Evolutionary conservation across 2,888 invertebrate species (phyloP).

Genomic region (Nymphalis c-album): DNA sequence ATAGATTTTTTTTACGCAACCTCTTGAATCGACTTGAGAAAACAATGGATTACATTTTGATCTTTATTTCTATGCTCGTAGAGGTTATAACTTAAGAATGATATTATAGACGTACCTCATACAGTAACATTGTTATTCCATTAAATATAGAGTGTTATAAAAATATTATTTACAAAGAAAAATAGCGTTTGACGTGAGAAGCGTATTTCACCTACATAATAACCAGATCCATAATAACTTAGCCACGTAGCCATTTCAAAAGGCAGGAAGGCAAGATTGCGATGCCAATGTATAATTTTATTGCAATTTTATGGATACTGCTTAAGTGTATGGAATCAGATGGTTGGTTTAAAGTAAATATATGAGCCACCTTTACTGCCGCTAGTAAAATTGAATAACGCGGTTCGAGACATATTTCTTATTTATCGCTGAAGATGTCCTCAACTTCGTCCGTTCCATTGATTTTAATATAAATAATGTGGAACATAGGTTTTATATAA

Average conservation of each 20-base stretch:
- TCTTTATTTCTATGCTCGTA: not conserved
- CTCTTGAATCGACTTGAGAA: not conserved
- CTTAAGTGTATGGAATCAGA: slow-evolving; percentile 24
- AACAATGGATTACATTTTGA: not conserved
- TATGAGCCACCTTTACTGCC: slow-evolving; percentile 7
- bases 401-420: not conserved
- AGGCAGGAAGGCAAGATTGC: slow-evolving; percentile 16
- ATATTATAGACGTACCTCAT: not conserved
- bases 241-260: slow-evolving; percentile 14
- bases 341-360: slow-evolving; percentile 9
- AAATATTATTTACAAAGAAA: slow-evolving; percentile 16
- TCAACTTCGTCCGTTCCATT: too few species aligned
- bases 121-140: slow-evolving; percentile 21
- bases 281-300: slow-evolving; percentile 33
- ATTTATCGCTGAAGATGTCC: not conserved
- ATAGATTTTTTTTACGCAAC: not conserved
- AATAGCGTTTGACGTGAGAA: slow-evolving; percentile 9
- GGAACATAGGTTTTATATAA: too few species aligned
- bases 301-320: slow-evolving; percentile 29
- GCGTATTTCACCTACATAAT: slow-evolving; percentile 7
- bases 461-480: too few species aligned
- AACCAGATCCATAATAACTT: slow-evolving; percentile 4
- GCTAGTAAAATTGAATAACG: slow-evolving; percentile 2
- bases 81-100: not conserved
- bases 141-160: slow-evolving; percentile 14